Conservation (phyloP, 2,888 invertebrate species). For the Xylophagus ater region DNA sequence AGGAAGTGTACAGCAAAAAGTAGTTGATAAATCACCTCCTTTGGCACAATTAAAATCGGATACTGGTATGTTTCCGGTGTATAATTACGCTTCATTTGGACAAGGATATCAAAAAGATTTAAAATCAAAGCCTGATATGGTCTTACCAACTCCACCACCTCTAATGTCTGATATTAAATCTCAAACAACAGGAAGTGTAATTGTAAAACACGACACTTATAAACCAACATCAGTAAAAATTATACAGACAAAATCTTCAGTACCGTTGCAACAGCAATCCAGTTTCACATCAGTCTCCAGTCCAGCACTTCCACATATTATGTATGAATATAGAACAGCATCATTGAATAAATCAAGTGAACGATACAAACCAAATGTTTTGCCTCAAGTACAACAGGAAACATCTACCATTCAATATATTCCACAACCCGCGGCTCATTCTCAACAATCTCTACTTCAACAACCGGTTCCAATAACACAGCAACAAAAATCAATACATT, state of each 20-base stretch:
- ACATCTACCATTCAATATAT: conserved; percentile 15
- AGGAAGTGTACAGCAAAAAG: conserved; percentile 13
- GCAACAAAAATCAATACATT: conserved; percentile 33
- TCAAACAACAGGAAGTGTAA: conserved; percentile 49
- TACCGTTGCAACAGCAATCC: conserved; percentile 39
- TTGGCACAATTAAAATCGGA: conserved; percentile 46
- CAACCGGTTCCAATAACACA: conserved; percentile 18
- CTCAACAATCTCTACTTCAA: conserved; percentile 25
- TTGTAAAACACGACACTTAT: conserved; percentile 55
- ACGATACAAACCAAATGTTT: conserved; percentile 34
- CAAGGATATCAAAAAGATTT: conserved; percentile 16
- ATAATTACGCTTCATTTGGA: conserved; percentile 42
- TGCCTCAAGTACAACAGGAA: too few species aligned
- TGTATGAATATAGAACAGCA: conserved; percentile 29
- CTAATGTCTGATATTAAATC: conserved; percentile 54
- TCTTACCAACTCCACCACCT: conserved; percentile 53
- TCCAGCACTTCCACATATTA: conserved; percentile 28
- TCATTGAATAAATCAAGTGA: conserved; percentile 38
- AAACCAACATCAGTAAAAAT: conserved; percentile 23
- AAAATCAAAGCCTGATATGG: conserved; percentile 15
- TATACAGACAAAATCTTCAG: conserved; percentile 15
- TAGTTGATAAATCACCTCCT: conserved; percentile 24
- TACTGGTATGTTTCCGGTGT: conserved; percentile 51
- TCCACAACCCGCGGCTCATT: conserved; percentile 22
- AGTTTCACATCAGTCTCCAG: too few species aligned